These are phyloP conservation scores for Percopsis transmontana DNA, from an alignment of 2,113 vertebrate genomes.

Conservation along the genomic window DNA sequence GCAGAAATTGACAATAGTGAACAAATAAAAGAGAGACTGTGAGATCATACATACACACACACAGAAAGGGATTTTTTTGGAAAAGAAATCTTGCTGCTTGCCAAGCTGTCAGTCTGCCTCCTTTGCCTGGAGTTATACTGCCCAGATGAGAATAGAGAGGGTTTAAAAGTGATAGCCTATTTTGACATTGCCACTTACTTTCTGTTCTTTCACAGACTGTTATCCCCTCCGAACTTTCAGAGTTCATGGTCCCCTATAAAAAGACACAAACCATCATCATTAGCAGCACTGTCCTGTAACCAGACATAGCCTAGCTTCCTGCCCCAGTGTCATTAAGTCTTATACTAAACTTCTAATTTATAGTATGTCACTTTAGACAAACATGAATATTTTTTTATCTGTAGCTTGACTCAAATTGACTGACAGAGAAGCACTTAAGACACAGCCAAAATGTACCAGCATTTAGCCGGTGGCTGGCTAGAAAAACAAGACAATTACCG, in stretches of 20 bases:
- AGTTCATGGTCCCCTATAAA: conserved; percentile 12
- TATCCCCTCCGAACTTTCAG: conserved; percentile 13
- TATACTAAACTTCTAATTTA: background rate
- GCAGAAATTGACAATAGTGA: background rate
- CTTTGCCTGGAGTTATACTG: conserved; percentile 17
- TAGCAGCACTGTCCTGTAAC: conserved; percentile 24
- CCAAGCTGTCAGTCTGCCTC: conserved; percentile 12
- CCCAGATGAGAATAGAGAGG: background rate
- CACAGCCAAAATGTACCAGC: background rate
- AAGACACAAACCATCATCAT: conserved; percentile 17
- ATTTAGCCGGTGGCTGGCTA: background rate
- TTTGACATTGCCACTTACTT: conserved; percentile 54
- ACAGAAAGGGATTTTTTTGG: background rate
- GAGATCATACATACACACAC: background rate
- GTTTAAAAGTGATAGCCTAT: conserved; percentile 30
- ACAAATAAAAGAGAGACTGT: conserved; percentile 7
- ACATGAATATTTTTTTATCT: background rate
- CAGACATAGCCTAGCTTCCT: conserved; percentile 17
- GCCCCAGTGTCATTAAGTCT: background rate
- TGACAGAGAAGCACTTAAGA: background rate
- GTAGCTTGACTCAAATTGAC: background rate
- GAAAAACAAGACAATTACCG: background rate
- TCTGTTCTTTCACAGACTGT: conserved; percentile 23
- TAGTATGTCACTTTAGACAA: background rate
- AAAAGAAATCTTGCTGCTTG: conserved; percentile 13